A percentile compares a stretch with the other conserved stretches of the same genome.
phyloP scores from a whole-genome alignment of 2,797 vertebrate species.

The Rhinoraja longicauda region DNA sequence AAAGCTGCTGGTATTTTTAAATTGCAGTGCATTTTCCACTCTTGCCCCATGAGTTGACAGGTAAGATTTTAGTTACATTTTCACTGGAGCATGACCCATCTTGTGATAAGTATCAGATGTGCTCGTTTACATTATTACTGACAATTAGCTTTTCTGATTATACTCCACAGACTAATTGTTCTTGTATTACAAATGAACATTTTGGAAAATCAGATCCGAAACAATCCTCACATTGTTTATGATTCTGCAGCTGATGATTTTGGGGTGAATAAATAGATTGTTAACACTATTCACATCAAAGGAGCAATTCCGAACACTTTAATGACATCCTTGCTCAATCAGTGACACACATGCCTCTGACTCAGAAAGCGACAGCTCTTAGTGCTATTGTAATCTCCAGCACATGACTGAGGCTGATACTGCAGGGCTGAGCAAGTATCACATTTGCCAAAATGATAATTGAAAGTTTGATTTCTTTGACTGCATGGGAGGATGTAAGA shows the following conservation, averaged over 20 bases:
- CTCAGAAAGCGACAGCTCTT: background rate
- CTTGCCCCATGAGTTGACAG: background rate
- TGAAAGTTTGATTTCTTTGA: background rate
- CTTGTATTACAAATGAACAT: background rate
- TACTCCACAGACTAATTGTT: constrained; percentile 11
- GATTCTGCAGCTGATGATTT: background rate
- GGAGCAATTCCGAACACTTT: background rate
- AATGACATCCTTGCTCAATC: background rate
- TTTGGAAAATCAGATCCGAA: background rate
- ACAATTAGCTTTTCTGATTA: background rate
- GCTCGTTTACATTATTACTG: background rate
- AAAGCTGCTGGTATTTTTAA: constrained; percentile 35
- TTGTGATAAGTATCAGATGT: constrained; percentile 15
- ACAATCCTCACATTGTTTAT: background rate
- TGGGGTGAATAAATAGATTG: background rate
- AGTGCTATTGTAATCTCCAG: background rate
- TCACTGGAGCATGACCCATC: background rate
- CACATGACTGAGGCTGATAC: background rate
- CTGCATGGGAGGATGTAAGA: background rate
- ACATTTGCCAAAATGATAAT: background rate
- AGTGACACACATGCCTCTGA: background rate
- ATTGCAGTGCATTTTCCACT: background rate
- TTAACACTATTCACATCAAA: background rate
- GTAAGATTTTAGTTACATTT: constrained; percentile 24
- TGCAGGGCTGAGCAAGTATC: background rate